Base-by-base conservation (phyloP, 2,888 invertebrate species). In the Frankliniella intonsa region DNA sequence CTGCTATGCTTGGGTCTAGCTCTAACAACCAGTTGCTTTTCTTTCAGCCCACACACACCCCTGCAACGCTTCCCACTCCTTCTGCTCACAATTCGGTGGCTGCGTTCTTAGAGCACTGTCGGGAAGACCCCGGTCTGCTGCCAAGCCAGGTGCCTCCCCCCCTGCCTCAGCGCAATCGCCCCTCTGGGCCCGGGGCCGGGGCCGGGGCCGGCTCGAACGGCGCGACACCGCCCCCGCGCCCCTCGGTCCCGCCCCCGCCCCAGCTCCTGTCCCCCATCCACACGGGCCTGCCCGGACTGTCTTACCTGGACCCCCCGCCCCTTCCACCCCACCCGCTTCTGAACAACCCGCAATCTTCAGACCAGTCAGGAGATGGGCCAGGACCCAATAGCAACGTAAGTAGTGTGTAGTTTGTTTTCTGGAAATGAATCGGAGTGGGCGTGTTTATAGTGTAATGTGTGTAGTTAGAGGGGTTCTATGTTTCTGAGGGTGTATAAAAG, bases 111-210 rank as follows among this genome's bases (percentile, higher is more conserved):
- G 81, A 80, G 55, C 79, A 81, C 83, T 69, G 69, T 69, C 69
- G 69, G 69, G 69, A 69, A 69, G 69, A 83, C 82, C 82, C 82
- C 83, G 84, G 86, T 62, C 87, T 86, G 80, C 85, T 86, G 83
- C 90, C 90, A 83, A 84, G 86, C 62, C 87, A 87, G 80, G 85
- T 86, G 83, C 90, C 90, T 83, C 91, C 91, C 49, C 91, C 91
- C 55, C 86, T 90, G 84, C 91, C 91, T 65, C 90, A 90, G 86
- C 87, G 90, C 83, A 90, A 90, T 86, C 89, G 87, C 55, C 87
- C 87, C 80, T 55, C 80, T 25, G 76, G 69, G 11, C 11, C 69
- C 11, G 69, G n/a, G n/a, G 19, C 22, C 62, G 76, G 69, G 11
- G 19, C 69, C 11, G 69, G n/a, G n/a, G 19, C 22, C 8, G n/a